Base-by-base conservation (phyloP, 2,113 vertebrate species). In the Platysternon megacephalum region DNA sequence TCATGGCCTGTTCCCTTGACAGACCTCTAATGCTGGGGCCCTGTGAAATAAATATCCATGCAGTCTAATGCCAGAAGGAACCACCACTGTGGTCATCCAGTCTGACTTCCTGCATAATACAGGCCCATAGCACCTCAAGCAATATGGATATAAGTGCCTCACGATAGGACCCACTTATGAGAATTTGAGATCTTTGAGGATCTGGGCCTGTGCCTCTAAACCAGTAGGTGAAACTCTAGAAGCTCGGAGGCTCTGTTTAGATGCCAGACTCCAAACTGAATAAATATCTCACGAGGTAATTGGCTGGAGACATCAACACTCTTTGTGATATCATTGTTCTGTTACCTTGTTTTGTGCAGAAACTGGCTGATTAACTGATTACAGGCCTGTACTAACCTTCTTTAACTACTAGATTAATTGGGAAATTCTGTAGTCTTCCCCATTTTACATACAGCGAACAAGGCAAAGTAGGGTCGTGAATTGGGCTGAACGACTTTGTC, bases 221-320 rank as follows among this genome's bases (percentile, higher is more conserved):
- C 16, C 74, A 78, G 42, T 29, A 46, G 24, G 13, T 46, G 26
- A 78, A 46, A 78, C 24, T 46, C 74, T 14, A 46, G 46, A 28
- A 46, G 74, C 26, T 29, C 11, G 24, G 42, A 29, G 13, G 21
- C 12, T 11, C 42, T 26, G 42, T 28, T 44, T 78, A 46, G n/a
- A 51, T 65, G 83, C n/a, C 22, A 26, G 13, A 8, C 2, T n/a
- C 46, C 29, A 78, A 11, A 46, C 2, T 9, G 5, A 1, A 0
- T 48, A 6, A 44, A 6, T 39, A 13, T 12, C 86, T 24, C 79
- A 46, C 4, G 74, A 48, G 4, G 12, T 11, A n/a, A 19, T 32
- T 92, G 19, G 32, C 17, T 79, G 65, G 90, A 93, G 74, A 11
- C 17, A 44, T 29, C 0, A 0, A 39, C 17, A 17, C n/a, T 72